Evolutionary conservation across 2,113 vertebrate genomes (phyloP), one percentile per base, ranked within the genome.

Genomic region (Ursus arctos): DNA sequence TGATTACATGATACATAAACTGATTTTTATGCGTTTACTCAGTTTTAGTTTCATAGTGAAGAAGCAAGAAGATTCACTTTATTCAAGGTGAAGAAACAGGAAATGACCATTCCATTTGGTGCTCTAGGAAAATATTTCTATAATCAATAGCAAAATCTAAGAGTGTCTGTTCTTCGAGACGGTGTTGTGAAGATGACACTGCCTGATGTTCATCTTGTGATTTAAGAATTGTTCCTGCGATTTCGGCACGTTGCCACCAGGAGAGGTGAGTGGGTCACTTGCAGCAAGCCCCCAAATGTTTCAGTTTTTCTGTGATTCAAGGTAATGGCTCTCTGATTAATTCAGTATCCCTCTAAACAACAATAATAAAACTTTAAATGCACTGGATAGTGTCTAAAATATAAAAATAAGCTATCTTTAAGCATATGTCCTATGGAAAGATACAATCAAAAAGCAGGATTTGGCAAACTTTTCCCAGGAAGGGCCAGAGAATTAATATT

Each of bases 401-500:
- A n/a, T 31, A 93, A 94, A 95, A 94, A 55, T 12, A 87, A 81
- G 14, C n/a, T 61, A 18, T 93, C 43, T 47, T 91, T 59, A 63
- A 87, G 40, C 28, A 76, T 21, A 36, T 69, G 81, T 21, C 93
- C 61, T 69, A 26, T 6, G 47, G 63, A 94, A 84, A 82, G 80
- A 49, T 55, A 28, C 33, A 51, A 72, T 22, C 24, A 55, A 83
- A 82, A 77, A 94, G 88, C 19, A 90, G 4, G 22, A 57, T 53
- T 81, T 26, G 55, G 33, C 76, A 31, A 92, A 71, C 13, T 53
- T 95, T 93, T 83, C 61, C 65, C 22, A 5, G 36, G 19, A 59
- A 65, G 51, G n/a, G 11, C 15, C 79, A 33, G 51, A 74, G 10
- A 51, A 11, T 59, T 69, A 72, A 84, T 85, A 63, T 11, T 84